Evolutionary conservation across 2,113 vertebrate species (phyloP).

Genomic region (Calidris pygmaea): DNA sequence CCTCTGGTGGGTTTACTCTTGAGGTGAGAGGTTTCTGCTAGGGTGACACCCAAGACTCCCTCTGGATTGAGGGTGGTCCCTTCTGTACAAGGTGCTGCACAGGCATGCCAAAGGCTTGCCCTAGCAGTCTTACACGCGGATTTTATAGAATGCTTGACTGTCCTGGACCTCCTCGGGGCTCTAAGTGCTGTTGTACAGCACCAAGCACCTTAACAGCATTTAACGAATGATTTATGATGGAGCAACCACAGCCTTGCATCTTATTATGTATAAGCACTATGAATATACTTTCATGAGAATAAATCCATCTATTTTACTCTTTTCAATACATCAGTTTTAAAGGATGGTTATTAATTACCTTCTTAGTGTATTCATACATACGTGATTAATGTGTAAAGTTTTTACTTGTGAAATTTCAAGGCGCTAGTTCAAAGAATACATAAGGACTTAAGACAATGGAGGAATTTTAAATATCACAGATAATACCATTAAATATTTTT

Average conservation of each 20-base stretch:
- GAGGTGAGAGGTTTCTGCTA: not conserved
- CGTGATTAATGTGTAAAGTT: not conserved
- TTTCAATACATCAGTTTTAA: not conserved
- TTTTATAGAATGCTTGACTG: not conserved
- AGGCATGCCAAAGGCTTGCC: not conserved
- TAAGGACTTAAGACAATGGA: not conserved
- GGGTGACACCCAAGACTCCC: not conserved
- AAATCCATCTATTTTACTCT: conserved; percentile 10
- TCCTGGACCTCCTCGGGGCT: not conserved
- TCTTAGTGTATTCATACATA: not conserved
- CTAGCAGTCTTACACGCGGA: not conserved
- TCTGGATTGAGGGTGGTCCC: not conserved
- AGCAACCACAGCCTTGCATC: not conserved
- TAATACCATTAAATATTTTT: not conserved
- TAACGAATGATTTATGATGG: not conserved
- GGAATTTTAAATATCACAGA: not conserved
- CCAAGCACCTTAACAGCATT: not conserved
- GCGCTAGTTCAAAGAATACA: not conserved
- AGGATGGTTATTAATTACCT: conserved; percentile 19
- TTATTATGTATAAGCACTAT: not conserved
- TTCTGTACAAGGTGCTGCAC: not conserved
- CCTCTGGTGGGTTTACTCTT: not conserved
- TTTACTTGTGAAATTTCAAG: not conserved
- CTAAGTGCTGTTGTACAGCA: not conserved
- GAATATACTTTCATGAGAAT: not conserved